Conservation (phyloP, 1,140 invertebrate genomes). For the Brachionus rotundiformis region DNA sequence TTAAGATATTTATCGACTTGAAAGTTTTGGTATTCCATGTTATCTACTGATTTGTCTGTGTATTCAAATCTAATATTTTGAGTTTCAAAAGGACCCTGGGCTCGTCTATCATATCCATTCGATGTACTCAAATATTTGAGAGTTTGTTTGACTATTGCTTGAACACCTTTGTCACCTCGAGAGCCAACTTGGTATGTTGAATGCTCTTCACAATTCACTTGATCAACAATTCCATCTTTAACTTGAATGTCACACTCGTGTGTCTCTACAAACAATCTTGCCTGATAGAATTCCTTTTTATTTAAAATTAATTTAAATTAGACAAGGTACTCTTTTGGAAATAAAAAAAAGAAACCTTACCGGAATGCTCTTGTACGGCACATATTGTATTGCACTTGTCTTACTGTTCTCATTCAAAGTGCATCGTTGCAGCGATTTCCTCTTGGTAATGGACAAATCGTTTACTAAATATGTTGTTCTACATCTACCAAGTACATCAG, state of each 20-base stretch:
- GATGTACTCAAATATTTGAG: background rate
- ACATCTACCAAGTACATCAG: constrained; percentile 42
- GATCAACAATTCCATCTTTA: constrained; percentile 11
- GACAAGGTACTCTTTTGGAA: background rate
- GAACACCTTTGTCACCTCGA: constrained; percentile 32
- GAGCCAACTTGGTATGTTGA: constrained; percentile 50
- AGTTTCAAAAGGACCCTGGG: constrained; percentile 21
- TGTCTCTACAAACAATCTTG: constrained; percentile 43
- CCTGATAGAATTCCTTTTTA: constrained; percentile 38
- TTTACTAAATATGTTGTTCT: constrained; percentile 39
- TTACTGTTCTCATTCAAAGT: constrained; percentile 49
- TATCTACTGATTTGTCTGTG: constrained; percentile 32
- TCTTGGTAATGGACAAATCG: background rate
- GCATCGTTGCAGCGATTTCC: constrained; percentile 43
- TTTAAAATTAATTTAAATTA: background rate
- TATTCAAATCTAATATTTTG: constrained; percentile 41
- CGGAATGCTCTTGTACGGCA: constrained; percentile 35
- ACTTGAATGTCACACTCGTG: background rate
- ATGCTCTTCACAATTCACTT: constrained; percentile 31
- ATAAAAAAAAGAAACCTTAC: background rate
- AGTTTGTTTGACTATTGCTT: constrained; percentile 47
- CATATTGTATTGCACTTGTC: constrained; percentile 33
- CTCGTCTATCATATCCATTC: constrained; percentile 15
- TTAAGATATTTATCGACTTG: background rate
- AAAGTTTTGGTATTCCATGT: constrained; percentile 39